These are phyloP conservation scores for Montipora foliosa DNA, from an alignment of 64 coral and sea anemone species.

Conservation along the genomic window DNA sequence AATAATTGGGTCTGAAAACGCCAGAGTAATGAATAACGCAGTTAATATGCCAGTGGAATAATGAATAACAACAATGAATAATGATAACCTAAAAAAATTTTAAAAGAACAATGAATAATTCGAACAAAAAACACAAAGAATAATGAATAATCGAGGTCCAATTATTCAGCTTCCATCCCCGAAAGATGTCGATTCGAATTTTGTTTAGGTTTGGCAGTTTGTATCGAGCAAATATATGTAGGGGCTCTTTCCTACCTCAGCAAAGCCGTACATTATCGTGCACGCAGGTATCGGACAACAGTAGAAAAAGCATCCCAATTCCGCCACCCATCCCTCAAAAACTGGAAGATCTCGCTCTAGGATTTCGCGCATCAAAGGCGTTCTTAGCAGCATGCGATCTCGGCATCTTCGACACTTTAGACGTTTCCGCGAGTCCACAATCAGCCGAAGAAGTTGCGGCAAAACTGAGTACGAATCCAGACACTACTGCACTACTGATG, in stretches of 20 bases:
- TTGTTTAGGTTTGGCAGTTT: neutral
- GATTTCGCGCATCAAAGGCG: no score
- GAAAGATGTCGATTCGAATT: no score
- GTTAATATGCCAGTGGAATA: no score
- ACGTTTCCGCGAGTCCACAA: slow-evolving; percentile 23
- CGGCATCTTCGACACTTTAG: neutral
- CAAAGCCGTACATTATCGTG: neutral
- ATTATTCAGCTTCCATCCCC: no score
- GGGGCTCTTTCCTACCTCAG: neutral
- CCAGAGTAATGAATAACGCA: no score
- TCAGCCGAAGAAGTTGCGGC: slow-evolving; percentile 36
- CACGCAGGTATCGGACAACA: neutral
- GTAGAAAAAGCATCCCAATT: slow-evolving; percentile 1
- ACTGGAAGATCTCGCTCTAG: neutral
- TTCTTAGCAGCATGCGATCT: no score
- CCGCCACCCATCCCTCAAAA: slow-evolving; percentile 27
- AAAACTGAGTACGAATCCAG: slow-evolving; percentile 28
- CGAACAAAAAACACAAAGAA: no score
- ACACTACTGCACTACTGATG: slow-evolving; percentile 51
- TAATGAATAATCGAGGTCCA: no score
- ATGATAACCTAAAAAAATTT: no score
- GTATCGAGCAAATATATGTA: neutral
- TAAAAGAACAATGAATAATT: no score
- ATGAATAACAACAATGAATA: no score
- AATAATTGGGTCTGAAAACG: no score